Evolutionary conservation across 1,140 invertebrate species (phyloP).

Genomic region (Plutomurus gul): DNA sequence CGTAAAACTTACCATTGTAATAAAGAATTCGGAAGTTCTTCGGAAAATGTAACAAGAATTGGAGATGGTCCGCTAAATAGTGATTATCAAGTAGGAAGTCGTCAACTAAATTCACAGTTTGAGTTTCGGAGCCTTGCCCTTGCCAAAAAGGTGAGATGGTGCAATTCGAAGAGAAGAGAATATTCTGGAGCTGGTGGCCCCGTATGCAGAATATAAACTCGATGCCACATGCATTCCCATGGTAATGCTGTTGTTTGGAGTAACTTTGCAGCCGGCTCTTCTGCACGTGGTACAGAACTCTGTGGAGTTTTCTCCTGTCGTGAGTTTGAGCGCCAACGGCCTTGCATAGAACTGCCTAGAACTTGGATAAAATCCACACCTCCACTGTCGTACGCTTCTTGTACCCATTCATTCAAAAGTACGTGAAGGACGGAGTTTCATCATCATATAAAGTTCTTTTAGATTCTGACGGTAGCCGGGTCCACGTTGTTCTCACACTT

Average conservation of each 20-base stretch:
- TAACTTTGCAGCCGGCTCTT: neutral
- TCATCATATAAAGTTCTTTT: neutral
- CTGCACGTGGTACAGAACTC: neutral
- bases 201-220: neutral
- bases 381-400: neutral
- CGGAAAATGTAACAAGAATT: too few species aligned
- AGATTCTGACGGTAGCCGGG: neutral
- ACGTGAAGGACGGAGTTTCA: neutral
- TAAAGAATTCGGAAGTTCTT: too few species aligned
- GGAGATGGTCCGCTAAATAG: too few species aligned
- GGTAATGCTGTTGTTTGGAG: neutral
- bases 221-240: neutral
- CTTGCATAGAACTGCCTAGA: neutral
- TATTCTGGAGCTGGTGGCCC: constrained; percentile 30
- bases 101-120: too few species aligned
- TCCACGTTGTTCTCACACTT: too few species aligned
- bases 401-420: too few species aligned
- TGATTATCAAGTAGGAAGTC: too few species aligned
- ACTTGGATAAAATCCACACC: neutral
- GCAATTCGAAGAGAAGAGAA: too few species aligned
- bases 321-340: neutral
- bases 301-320: neutral
- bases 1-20: too few species aligned
- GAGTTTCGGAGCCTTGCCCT: too few species aligned
- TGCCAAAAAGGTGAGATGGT: too few species aligned